These are phyloP conservation scores for Castor canadensis DNA, from an alignment of 2,113 vertebrate genomes.

Conservation along the genomic window DNA sequence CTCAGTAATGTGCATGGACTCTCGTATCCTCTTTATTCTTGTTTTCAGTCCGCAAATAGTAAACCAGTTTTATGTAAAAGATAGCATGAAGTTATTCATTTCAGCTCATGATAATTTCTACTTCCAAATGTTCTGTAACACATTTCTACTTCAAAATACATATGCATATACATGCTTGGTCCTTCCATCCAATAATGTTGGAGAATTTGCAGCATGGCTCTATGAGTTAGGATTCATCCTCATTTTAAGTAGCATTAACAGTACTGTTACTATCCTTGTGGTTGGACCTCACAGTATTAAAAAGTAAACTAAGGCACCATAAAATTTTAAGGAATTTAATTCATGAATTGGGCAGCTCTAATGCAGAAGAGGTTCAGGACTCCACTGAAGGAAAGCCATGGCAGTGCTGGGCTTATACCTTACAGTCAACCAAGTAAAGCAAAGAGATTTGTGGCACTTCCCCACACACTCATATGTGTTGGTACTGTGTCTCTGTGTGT, in stretches of 20 bases:
- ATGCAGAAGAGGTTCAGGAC: not conserved
- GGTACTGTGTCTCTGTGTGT: too few relatives aligned
- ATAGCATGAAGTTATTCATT: conserved; percentile 80
- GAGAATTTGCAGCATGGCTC: conserved; percentile 72
- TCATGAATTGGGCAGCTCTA: not conserved
- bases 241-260: conserved; percentile 92
- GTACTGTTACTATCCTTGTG: conserved; percentile 93
- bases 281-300: conserved; percentile 84
- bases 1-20: conserved; percentile 71
- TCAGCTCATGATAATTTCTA: conserved; percentile 78
- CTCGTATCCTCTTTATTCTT: conserved; percentile 77
- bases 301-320: not conserved
- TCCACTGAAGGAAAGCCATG: not conserved
- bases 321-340: not conserved
- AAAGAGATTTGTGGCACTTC: too few relatives aligned
- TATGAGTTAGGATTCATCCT: conserved; percentile 67
- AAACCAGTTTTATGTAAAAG: conserved; percentile 79
- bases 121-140: too few relatives aligned
- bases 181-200: conserved; percentile 80
- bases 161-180: conserved; percentile 79
- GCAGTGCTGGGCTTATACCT: too few relatives aligned
- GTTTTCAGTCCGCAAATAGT: conserved; percentile 81
- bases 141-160: too few relatives aligned
- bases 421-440: not conserved
- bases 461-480: too few relatives aligned